phyloP scores from a whole-genome alignment of 2,797 vertebrate species.

The Paguma larvata region DNA sequence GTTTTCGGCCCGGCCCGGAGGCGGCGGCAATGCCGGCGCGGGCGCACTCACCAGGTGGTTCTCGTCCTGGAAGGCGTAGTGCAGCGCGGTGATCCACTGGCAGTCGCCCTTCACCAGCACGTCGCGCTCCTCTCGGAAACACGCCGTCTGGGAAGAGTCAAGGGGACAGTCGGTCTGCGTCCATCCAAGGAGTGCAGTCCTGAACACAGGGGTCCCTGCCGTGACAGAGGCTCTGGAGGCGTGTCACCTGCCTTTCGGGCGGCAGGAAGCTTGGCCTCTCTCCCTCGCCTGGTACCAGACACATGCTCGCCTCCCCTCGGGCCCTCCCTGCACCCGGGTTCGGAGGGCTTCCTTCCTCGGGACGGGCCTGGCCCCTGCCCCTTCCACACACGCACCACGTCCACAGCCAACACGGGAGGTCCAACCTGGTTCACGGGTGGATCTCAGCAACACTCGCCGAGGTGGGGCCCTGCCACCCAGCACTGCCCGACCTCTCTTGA shows the following conservation, averaged over 20 bases:
- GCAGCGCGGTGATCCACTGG: conserved; percentile 98
- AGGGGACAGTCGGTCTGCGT: not conserved
- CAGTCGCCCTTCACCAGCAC: conserved; percentile 98
- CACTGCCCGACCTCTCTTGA: not conserved
- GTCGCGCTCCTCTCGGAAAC: conserved; percentile 97
- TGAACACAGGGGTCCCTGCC: not conserved
- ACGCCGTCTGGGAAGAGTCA: conserved; percentile 93
- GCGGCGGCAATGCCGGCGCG: too few relatives aligned
- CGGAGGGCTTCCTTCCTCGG: not conserved
- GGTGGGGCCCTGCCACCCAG: too few relatives aligned
- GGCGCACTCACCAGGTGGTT: conserved; percentile 92
- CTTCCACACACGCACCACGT: accelerated
- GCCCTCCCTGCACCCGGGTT: not conserved
- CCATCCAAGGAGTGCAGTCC: accelerated
- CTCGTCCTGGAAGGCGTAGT: conserved; percentile 99
- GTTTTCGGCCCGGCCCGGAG: too few relatives aligned
- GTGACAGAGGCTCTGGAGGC: not conserved
- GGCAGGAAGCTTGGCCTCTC: not conserved
- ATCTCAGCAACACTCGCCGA: not conserved
- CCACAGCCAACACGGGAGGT: not conserved
- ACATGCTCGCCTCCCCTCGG: accelerated
- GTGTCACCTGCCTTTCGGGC: not conserved
- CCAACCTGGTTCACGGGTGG: accelerated
- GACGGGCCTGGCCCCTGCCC: not conserved
- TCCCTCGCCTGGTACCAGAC: not conserved